Conservation (phyloP, 2,888 invertebrate species). For the Xanthia togata region DNA sequence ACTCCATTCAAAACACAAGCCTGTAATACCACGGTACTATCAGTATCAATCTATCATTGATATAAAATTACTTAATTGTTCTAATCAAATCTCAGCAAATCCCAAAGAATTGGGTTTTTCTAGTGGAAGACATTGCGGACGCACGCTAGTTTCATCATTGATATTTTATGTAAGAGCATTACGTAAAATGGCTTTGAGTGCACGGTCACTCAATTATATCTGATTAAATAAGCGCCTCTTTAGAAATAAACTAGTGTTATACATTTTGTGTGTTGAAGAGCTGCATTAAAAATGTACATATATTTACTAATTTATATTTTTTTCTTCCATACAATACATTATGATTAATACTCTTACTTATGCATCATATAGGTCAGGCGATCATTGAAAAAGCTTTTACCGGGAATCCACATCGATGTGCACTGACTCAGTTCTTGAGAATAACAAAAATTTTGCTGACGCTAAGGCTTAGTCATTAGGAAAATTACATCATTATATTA, state of each 20-base stretch:
- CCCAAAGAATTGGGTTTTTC: slow-evolving; percentile 2
- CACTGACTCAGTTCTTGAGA: slow-evolving; percentile 78
- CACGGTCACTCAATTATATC: slow-evolving; percentile 74
- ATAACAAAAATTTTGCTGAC: slow-evolving; percentile 67
- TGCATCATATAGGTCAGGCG: slow-evolving; percentile 62
- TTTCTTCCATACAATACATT: slow-evolving; percentile 23
- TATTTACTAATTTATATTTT: no score
- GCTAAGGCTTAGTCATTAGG: slow-evolving; percentile 61
- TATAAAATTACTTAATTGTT: slow-evolving; percentile 1
- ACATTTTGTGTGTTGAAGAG: slow-evolving; percentile 27
- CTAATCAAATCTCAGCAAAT: background rate
- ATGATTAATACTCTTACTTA: slow-evolving; percentile 40
- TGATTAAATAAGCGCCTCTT: slow-evolving; percentile 52
- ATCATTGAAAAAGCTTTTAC: slow-evolving; percentile 68
- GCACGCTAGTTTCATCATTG: slow-evolving; percentile 82
- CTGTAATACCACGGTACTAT: background rate
- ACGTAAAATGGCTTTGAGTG: slow-evolving; percentile 80
- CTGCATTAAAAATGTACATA: slow-evolving; percentile 1
- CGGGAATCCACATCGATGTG: slow-evolving; percentile 69
- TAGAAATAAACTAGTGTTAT: slow-evolving; percentile 37
- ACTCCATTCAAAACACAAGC: background rate
- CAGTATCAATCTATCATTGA: background rate
- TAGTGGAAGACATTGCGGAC: slow-evolving; percentile 76
- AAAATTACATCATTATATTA: slow-evolving; percentile 60
- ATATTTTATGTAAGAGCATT: slow-evolving; percentile 83